Conservation (phyloP, 1,140 invertebrate species). For the Conus betulinus region DNA sequence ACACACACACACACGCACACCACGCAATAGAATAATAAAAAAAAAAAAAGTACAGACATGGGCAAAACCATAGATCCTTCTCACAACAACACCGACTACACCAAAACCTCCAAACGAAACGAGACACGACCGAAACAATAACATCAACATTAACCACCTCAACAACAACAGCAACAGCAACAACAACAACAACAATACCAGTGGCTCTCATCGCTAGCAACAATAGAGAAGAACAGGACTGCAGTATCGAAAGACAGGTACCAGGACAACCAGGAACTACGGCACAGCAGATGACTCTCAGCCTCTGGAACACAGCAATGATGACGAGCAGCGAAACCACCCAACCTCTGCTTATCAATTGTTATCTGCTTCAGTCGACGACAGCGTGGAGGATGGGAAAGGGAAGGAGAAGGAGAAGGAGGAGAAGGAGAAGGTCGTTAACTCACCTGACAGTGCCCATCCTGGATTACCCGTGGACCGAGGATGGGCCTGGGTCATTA, state of each 20-base stretch:
- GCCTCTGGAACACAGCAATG: no score
- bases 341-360: neutral
- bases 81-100: neutral
- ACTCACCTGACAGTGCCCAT: neutral
- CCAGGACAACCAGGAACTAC: neutral
- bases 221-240: neutral
- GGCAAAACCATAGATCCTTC: neutral
- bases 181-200: neutral
- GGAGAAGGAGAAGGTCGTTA: neutral
- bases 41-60: no score
- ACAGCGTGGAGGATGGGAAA: neutral
- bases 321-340: no score
- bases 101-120: neutral
- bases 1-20: no score
- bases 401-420: neutral
- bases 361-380: neutral
- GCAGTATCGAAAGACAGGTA: neutral
- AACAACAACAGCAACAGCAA: no score
- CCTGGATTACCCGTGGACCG: constrained; percentile 12
- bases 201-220: neutral
- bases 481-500: constrained; percentile 45
- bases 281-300: neutral
- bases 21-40: no score
- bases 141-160: no score
- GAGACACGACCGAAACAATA: neutral